Percentiles rank a stretch among this genome's conserved stretches.
phyloP scores from a whole-genome alignment of 2,888 invertebrate species.

The Microchrysa polita region DNA sequence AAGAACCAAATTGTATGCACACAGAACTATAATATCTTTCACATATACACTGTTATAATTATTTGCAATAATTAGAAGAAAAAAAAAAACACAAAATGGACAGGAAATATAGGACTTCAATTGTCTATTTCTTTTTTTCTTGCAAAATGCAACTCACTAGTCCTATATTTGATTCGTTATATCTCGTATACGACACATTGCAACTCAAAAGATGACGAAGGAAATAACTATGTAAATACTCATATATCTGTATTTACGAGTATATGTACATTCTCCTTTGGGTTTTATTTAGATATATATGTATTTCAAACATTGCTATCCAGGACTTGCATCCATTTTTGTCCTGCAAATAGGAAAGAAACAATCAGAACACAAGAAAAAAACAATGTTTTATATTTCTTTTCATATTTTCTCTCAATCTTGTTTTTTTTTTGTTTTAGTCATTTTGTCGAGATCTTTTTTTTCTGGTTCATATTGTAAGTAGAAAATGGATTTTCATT shows the following conservation, averaged over 20 bases:
- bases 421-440: slow-evolving; percentile 41
- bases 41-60: background rate
- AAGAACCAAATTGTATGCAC: background rate
- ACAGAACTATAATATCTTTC: background rate
- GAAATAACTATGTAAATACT: slow-evolving; percentile 21
- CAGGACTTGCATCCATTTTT: slow-evolving; percentile 49
- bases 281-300: slow-evolving; percentile 38
- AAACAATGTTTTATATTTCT: slow-evolving; percentile 22
- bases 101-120: slow-evolving; percentile 29
- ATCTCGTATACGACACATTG: slow-evolving; percentile 24
- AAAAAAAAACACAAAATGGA: background rate
- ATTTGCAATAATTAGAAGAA: background rate
- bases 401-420: slow-evolving; percentile 36
- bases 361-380: slow-evolving; percentile 10
- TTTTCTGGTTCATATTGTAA: slow-evolving; percentile 42
- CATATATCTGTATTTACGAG: no score
- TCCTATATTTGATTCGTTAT: slow-evolving; percentile 11
- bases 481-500: slow-evolving; percentile 37
- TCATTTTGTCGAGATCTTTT: slow-evolving; percentile 22
- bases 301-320: slow-evolving; percentile 46
- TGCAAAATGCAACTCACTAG: slow-evolving; percentile 16
- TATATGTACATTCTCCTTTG: background rate
- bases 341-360: slow-evolving; percentile 45
- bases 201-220: slow-evolving; percentile 23
- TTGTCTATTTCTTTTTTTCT: slow-evolving; percentile 10